phyloP scores from a whole-genome alignment of 2,797 vertebrate species.

The Clarias laeviceps region DNA sequence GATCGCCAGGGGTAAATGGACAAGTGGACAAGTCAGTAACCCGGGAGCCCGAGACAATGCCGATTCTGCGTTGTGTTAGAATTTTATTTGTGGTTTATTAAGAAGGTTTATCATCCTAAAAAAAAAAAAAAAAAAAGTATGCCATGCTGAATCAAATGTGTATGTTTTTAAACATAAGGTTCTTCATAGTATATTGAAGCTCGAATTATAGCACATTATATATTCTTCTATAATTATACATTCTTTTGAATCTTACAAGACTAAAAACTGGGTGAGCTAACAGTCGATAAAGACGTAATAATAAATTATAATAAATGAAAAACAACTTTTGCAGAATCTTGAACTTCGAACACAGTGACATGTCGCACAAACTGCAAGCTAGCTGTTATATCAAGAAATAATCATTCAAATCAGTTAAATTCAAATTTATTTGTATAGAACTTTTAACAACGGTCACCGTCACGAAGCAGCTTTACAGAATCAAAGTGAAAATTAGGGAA shows the following conservation, averaged over 20 bases:
- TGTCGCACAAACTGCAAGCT: background rate
- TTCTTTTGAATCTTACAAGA: too few species aligned
- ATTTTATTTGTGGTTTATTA: constrained; percentile 1
- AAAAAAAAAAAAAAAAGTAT: background rate
- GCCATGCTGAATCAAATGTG: background rate
- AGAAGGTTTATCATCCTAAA: background rate
- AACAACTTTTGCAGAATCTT: background rate
- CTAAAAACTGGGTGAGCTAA: too few species aligned
- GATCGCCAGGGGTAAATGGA: background rate
- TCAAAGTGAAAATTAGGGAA: too few species aligned
- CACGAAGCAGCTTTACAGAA: too few species aligned
- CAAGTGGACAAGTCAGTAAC: background rate
- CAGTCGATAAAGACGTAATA: too few species aligned
- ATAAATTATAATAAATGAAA: background rate
- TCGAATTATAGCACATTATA: background rate
- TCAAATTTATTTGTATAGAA: too few species aligned
- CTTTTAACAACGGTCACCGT: too few species aligned
- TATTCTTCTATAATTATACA: too few species aligned
- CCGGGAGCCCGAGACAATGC: background rate
- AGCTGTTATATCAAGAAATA: too few species aligned
- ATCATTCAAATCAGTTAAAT: too few species aligned
- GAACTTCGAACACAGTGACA: background rate
- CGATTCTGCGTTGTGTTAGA: background rate
- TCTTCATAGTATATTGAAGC: background rate
- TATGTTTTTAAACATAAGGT: background rate